These are phyloP conservation scores for Cantharis nigra DNA, from an alignment of 2,888 invertebrate genomes.

Conservation along the genomic window DNA sequence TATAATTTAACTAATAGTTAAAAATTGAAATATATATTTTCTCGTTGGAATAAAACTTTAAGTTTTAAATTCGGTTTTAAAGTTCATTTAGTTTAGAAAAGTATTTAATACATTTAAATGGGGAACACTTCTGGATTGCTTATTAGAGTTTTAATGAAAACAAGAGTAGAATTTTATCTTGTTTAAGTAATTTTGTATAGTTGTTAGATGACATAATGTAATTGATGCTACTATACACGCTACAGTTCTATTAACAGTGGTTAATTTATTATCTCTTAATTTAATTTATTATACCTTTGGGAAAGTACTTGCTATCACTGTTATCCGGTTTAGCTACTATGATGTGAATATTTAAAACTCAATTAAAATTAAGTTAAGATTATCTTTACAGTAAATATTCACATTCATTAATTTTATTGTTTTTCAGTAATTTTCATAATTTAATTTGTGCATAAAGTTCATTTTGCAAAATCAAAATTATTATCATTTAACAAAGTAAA, in stretches of 20 bases:
- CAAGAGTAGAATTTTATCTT: neutral
- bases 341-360: conserved; percentile 21
- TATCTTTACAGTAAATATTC: neutral
- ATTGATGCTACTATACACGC: conserved; percentile 9
- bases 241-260: conserved; percentile 9
- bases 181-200: neutral
- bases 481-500: too few species aligned
- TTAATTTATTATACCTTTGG: neutral
- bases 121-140: neutral
- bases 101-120: neutral
- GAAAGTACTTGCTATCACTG: neutral
- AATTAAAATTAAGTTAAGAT: conserved; percentile 19
- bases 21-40: neutral
- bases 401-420: neutral
- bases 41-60: neutral
- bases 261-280: conserved; percentile 1
- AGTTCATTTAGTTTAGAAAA: neutral
- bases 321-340: conserved; percentile 18
- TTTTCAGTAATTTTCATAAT: neutral
- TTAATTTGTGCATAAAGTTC: neutral
- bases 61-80: neutral
- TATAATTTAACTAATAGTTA: neutral
- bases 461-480: neutral
- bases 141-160: neutral
- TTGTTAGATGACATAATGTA: conserved; percentile 15